phyloP scores from a whole-genome alignment of 2,888 invertebrate genomes.

The Resseliella maxima region DNA sequence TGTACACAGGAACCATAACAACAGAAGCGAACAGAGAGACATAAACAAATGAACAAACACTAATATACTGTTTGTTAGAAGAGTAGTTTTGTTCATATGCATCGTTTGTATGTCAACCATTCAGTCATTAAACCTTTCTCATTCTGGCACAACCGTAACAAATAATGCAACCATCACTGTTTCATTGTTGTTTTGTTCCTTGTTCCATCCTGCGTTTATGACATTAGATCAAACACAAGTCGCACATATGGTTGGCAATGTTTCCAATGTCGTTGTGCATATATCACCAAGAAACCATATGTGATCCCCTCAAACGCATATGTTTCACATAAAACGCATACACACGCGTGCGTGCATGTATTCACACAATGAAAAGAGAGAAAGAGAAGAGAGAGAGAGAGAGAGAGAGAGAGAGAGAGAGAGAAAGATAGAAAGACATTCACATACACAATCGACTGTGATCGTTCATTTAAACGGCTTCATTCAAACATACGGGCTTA shows the following conservation, averaged over 20 bases:
- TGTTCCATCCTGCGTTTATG: neutral
- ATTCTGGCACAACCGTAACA: neutral
- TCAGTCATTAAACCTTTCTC: neutral
- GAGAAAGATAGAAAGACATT: too few species aligned
- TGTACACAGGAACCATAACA: neutral
- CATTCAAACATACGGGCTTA: neutral
- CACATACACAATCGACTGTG: neutral
- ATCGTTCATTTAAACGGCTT: conserved; percentile 11
- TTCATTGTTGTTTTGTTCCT: neutral
- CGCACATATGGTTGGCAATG: conserved; percentile 18
- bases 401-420: too few species aligned
- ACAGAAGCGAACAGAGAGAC: conserved; percentile 1
- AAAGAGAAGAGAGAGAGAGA: too few species aligned
- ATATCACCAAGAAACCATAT: conserved; percentile 45
- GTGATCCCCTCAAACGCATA: conserved; percentile 35
- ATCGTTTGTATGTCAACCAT: neutral
- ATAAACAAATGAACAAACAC: conserved; percentile 17
- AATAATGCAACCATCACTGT: neutral
- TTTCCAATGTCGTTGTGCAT: conserved; percentile 5
- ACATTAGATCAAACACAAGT: conserved; percentile 16
- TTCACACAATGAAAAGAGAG: too few species aligned
- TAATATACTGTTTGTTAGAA: conserved; percentile 31
- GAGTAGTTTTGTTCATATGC: neutral
- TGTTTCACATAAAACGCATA: neutral
- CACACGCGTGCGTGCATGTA: neutral